Percentiles rank a stretch among this genome's conserved stretches.
phyloP scores from a whole-genome alignment of 1,140 invertebrate species.

The Eulimnadia texana region DNA sequence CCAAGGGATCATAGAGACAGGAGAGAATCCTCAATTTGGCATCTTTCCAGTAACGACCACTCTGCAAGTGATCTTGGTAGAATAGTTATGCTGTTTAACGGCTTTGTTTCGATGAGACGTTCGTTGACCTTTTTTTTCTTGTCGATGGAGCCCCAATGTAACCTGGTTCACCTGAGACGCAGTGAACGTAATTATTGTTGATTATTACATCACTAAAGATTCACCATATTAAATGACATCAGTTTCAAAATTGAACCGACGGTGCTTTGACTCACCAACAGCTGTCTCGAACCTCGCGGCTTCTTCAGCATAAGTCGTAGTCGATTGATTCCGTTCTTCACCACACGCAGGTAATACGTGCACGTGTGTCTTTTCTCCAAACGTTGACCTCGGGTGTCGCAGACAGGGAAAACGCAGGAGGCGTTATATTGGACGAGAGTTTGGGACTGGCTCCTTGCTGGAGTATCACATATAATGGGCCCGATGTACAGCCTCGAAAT shows the following conservation, averaged over 20 bases:
- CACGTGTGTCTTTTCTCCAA: neutral
- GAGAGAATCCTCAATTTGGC: conserved; percentile 24
- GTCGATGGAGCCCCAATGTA: neutral
- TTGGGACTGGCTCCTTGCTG: neutral
- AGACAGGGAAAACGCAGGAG: neutral
- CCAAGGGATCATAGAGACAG: conserved; percentile 21
- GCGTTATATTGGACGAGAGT: neutral
- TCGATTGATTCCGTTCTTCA: neutral
- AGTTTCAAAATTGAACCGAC: neutral
- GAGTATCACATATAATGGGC: neutral
- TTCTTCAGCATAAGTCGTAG: neutral
- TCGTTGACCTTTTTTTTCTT: neutral
- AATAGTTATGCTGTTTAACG: conserved; percentile 20
- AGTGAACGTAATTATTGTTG: neutral
- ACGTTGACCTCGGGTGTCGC: neutral
- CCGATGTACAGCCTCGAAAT: neutral
- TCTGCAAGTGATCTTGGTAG: conserved; percentile 21
- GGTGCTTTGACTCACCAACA: neutral
- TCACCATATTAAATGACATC: neutral
- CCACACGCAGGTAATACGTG: neutral
- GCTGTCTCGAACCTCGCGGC: neutral
- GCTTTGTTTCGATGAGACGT: conserved; percentile 15
- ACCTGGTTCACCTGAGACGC: neutral
- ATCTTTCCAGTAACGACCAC: conserved; percentile 23
- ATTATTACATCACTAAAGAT: no score